phyloP scores from a whole-genome alignment of 2,113 vertebrate genomes.

The Gadus chalcogrammus region DNA sequence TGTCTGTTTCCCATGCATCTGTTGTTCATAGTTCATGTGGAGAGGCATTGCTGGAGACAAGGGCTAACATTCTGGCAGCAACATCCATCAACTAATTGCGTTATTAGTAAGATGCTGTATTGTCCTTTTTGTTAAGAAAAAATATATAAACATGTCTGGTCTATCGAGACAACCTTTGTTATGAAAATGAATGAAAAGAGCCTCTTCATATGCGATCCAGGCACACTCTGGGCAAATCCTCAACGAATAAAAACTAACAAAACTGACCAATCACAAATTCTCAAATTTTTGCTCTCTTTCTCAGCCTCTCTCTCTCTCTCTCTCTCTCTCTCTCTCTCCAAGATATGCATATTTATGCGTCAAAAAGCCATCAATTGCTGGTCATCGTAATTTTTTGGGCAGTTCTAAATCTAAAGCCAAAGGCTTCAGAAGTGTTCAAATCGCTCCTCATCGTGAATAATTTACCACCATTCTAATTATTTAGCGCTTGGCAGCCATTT shows the following conservation, averaged over 20 bases:
- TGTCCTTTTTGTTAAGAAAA: too few species aligned
- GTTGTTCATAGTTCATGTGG: constrained; percentile 38
- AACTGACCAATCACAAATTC: too few species aligned
- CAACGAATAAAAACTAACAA: too few species aligned
- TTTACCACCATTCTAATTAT: constrained; percentile 61
- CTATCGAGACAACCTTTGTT: too few species aligned
- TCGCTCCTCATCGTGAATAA: constrained; percentile 51
- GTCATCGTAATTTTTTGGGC: constrained; percentile 32
- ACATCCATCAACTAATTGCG: too few species aligned
- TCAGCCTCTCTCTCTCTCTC: background rate
- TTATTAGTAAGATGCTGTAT: too few species aligned
- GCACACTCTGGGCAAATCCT: too few species aligned
- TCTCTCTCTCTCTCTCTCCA: background rate
- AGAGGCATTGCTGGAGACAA: constrained; percentile 13
- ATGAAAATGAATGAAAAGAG: too few species aligned
- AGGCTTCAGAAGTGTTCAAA: constrained; percentile 42
- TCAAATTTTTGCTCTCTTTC: too few species aligned
- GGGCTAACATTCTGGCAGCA: background rate
- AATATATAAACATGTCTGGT: too few species aligned
- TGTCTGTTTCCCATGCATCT: constrained; percentile 22
- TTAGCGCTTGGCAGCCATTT: constrained; percentile 49
- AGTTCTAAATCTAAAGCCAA: constrained; percentile 38
- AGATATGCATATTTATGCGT: constrained; percentile 27
- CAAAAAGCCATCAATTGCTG: constrained; percentile 19
- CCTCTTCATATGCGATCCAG: too few species aligned